A percentile compares a stretch with the other conserved stretches of the same genome.
phyloP scores from a whole-genome alignment of 2,888 invertebrate species.

The Beris chalybata region DNA sequence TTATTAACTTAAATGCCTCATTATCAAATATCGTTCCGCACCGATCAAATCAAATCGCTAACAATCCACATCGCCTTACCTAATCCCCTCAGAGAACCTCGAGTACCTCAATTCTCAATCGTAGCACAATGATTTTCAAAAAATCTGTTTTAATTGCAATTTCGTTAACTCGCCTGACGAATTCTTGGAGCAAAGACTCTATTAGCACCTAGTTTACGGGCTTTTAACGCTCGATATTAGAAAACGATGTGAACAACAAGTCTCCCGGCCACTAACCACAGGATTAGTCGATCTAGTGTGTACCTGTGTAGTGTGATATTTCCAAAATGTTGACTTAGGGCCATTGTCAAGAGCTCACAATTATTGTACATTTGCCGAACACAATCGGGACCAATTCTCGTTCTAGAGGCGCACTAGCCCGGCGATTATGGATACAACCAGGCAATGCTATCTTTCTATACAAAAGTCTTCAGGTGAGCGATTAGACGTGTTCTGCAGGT shows the following conservation, averaged over 20 bases:
- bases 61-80: no score
- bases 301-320: background rate
- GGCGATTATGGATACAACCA: no score
- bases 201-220: slow-evolving; percentile 6
- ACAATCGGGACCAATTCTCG: background rate
- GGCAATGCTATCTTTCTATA: no score
- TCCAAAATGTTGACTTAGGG: slow-evolving; percentile 16
- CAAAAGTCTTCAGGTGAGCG: no score
- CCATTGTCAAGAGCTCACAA: background rate
- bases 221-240: background rate
- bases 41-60: no score
- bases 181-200: background rate
- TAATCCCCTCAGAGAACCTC: no score
- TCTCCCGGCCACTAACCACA: background rate
- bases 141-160: slow-evolving; percentile 13
- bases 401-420: no score
- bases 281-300: background rate
- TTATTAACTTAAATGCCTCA: no score
- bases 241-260: background rate
- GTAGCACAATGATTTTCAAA: background rate
- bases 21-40: no score
- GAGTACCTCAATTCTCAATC: no score
- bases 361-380: slow-evolving; percentile 2
- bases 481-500: no score
- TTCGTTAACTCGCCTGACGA: background rate